Conservation (phyloP, 2,888 invertebrate genomes). For the Conistra vaccinii region DNA sequence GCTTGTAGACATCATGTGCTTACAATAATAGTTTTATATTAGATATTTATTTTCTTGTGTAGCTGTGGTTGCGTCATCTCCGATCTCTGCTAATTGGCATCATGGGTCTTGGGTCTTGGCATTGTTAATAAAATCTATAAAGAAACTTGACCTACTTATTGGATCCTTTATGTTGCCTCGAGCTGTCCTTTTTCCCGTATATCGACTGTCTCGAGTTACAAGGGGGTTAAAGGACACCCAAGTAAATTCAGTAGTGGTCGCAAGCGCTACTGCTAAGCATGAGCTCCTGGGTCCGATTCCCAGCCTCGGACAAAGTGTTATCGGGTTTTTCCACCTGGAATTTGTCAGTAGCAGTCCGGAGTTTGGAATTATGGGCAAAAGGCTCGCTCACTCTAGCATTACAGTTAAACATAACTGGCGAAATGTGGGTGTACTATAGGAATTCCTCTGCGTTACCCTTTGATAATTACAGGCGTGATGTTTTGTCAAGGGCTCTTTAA, state of each 20-base stretch:
- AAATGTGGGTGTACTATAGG: no score
- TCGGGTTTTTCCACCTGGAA: no score
- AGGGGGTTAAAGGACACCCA: not conserved
- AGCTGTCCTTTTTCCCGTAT: not conserved
- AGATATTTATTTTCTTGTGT: not conserved
- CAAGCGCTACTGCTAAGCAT: no score
- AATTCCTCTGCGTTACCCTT: no score
- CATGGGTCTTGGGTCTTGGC: slow-evolving; percentile 13
- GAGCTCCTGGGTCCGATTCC: no score
- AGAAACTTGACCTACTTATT: slow-evolving; percentile 26
- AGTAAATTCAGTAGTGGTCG: not conserved
- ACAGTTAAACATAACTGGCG: no score
- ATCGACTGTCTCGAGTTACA: not conserved
- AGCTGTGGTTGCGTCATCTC: not conserved
- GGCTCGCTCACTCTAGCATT: no score
- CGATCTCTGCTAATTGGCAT: slow-evolving; percentile 23
- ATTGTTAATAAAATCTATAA: slow-evolving; percentile 14
- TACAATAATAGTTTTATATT: not conserved
- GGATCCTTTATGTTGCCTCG: not conserved
- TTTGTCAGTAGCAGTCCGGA: no score
- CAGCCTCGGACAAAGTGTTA: no score
- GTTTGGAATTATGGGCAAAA: no score
- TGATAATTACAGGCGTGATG: no score
- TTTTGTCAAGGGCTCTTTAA: not conserved
- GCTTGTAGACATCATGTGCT: not conserved